phyloP scores from a whole-genome alignment of 2,888 invertebrate genomes.

The Steinernema carpocapsae region DNA sequence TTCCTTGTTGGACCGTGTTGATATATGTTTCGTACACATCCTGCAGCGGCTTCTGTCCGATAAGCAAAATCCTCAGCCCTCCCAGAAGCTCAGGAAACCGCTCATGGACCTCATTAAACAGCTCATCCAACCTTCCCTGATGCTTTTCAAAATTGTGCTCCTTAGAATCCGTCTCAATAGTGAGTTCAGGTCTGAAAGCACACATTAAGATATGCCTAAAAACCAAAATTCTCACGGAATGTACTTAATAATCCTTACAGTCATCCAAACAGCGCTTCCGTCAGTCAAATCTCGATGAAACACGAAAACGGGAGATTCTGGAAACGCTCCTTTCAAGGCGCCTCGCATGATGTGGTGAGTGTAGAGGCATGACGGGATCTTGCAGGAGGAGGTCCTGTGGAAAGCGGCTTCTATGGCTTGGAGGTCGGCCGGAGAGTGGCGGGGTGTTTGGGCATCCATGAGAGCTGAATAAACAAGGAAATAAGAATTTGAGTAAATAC shows the following conservation, averaged over 20 bases:
- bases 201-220: too few relatives aligned
- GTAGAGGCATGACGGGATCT: slow-evolving; percentile 20
- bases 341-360: slow-evolving; percentile 20
- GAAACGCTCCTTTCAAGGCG: background rate
- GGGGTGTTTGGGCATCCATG: too few relatives aligned
- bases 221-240: slow-evolving; percentile 26
- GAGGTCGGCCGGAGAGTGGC: background rate
- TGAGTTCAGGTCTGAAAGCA: slow-evolving; percentile 5
- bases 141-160: background rate
- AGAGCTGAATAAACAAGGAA: too few relatives aligned
- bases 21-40: background rate
- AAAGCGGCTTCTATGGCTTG: background rate
- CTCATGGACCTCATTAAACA: slow-evolving; percentile 16
- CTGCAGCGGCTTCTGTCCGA: slow-evolving; percentile 17
- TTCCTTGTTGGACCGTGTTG: background rate
- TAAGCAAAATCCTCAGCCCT: background rate
- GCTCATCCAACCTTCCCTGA: background rate
- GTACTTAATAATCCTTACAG: background rate
- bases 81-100: slow-evolving; percentile 10
- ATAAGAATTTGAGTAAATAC: too few relatives aligned
- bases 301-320: slow-evolving; percentile 21
- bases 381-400: background rate
- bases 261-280: slow-evolving; percentile 10
- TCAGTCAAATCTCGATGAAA: slow-evolving; percentile 4
- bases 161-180: slow-evolving; percentile 4